Base-by-base conservation (phyloP, 2,888 invertebrate species). In the Dryadula phaetusa region DNA sequence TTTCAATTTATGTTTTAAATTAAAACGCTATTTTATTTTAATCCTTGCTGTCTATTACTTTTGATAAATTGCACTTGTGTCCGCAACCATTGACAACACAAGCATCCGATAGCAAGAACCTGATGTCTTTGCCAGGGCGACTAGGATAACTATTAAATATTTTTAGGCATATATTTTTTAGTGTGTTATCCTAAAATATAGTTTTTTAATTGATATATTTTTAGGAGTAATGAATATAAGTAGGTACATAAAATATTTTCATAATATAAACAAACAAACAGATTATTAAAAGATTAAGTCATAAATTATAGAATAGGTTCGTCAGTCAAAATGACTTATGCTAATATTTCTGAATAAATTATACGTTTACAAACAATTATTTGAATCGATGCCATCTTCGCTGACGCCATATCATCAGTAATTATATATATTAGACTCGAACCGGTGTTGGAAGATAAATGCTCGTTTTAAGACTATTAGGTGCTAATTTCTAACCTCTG, bases 261-360 rank as follows among this genome's bases (percentile, higher is more conserved):
- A 37, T 37, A 37, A 28, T 10, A 16, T 16, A 28, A 25, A n/a
- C 16, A 62, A 37, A 18, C 16, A 32, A 20, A n/a, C 16, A 37
- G 4, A 22, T 40, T 56, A 40, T 56, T 3, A 37, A 37, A 37
- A 37, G 1, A 42, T 16, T 1, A 44, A 22, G 3, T 44, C 16
- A 52, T 32, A 49, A 67, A 34, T 58, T 40, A 47, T 56, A 47
- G 49, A 34, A 63, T 40, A 52, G 32, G 28, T 34, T 66, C 40
- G 47, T 69, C 66, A 66, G 60, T 34, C 12, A 32, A 53, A 46
- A 61, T 66, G 66, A 69, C 64, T 66, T 69, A 66, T 64, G 66
- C 56, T 54, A 61, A 69, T 66, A 53, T 47, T 32, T 52, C 16
- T 16, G 58, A 54, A 70, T 67, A 64, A 70, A 66, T 66, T 64